These are phyloP conservation scores for Gobionotothen gibberifrons DNA, from an alignment of 2,797 vertebrate genomes.

Conservation along the genomic window DNA sequence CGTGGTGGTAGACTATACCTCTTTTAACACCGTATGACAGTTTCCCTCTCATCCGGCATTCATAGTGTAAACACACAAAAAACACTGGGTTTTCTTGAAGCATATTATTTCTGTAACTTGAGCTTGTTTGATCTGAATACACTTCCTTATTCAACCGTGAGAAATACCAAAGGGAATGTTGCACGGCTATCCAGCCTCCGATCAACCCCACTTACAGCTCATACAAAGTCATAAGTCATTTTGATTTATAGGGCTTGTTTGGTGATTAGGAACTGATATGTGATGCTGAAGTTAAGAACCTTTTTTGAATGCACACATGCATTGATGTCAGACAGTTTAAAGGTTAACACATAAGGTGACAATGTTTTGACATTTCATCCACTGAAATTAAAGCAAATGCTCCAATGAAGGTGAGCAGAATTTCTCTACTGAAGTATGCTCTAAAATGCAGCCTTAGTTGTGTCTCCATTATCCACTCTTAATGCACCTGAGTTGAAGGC, in stretches of 20 bases:
- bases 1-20: too few relatives aligned
- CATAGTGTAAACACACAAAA: constrained; percentile 36
- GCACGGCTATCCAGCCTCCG: constrained; percentile 1
- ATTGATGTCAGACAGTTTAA: neutral
- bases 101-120: constrained; percentile 19
- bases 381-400: neutral
- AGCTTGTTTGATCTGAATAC: constrained; percentile 46
- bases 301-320: neutral
- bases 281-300: neutral
- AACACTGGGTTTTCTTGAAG: constrained; percentile 30
- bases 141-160: neutral
- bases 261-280: neutral
- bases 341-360: neutral
- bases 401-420: neutral
- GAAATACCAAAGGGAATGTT: constrained; percentile 29
- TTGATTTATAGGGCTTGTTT: neutral
- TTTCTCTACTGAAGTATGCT: neutral
- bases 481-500: neutral
- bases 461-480: neutral
- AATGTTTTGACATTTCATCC: neutral
- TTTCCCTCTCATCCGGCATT: constrained; percentile 27
- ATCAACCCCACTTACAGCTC: neutral
- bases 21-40: constrained; percentile 33
- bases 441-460: neutral
- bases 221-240: constrained; percentile 3